A percentile compares a stretch with the other conserved stretches of the same genome.
Evolutionary conservation across 2,113 vertebrate genomes (phyloP).

Genomic region (Phaethon lepturus): DNA sequence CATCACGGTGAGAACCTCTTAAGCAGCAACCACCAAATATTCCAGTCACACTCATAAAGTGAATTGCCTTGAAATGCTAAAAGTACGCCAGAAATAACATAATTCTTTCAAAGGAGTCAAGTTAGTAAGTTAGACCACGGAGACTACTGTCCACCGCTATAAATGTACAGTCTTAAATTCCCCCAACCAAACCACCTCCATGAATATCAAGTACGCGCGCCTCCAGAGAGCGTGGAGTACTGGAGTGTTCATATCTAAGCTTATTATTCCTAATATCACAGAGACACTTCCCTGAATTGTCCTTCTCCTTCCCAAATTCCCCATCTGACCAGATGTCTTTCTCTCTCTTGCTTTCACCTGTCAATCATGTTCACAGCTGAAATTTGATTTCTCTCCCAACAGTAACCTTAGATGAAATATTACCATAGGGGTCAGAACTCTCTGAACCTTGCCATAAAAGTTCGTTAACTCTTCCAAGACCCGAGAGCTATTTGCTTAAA

Average conservation of each 20-base stretch:
- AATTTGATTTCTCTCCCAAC: conserved; percentile 83
- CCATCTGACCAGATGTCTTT: conserved; percentile 80
- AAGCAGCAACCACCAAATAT: neutral
- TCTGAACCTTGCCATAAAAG: conserved; percentile 75
- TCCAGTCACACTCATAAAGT: neutral
- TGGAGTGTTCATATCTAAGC: conserved; percentile 68
- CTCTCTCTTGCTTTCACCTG: conserved; percentile 72
- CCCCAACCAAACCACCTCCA: conserved; percentile 34
- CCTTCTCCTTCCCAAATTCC: conserved; percentile 85
- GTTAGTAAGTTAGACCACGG: neutral
- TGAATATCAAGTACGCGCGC: conserved; percentile 46
- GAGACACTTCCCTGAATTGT: conserved; percentile 74
- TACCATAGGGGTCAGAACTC: conserved; percentile 76
- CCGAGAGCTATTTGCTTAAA: conserved; percentile 62
- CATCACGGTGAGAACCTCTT: neutral
- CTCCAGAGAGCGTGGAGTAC: conserved; percentile 11
- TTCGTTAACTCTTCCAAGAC: conserved; percentile 75
- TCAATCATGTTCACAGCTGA: conserved; percentile 79
- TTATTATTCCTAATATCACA: conserved; percentile 78
- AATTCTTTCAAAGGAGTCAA: neutral
- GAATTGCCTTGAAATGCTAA: neutral
- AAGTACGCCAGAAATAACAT: conserved; percentile 47
- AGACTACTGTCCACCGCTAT: neutral
- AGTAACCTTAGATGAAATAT: conserved; percentile 83
- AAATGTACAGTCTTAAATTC: conserved; percentile 16